Evolutionary conservation across 2,888 invertebrate species (phyloP).

Genomic region (Tortricodes alternella): DNA sequence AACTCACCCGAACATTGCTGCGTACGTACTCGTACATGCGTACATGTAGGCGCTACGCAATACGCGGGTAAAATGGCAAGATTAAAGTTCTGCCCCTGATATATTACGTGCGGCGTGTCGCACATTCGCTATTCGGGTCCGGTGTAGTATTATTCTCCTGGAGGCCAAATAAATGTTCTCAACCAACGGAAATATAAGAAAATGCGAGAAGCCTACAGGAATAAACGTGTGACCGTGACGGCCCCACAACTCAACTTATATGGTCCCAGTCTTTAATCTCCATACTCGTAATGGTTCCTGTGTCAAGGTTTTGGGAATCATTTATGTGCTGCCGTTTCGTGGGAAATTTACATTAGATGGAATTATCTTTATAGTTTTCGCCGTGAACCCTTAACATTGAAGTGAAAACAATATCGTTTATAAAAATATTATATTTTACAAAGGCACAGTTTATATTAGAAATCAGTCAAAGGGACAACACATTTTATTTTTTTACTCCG

Average conservation of each 20-base stretch:
- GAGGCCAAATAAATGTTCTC: slow-evolving; percentile 59
- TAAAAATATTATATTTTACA: too few relatives aligned
- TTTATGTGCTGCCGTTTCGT: not conserved
- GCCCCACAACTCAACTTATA: slow-evolving; percentile 18
- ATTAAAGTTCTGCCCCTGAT: slow-evolving; percentile 44
- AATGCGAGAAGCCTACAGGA: slow-evolving; percentile 46
- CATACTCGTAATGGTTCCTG: slow-evolving; percentile 15
- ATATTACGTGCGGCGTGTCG: slow-evolving; percentile 62
- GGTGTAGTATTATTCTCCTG: slow-evolving; percentile 54
- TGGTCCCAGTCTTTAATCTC: slow-evolving; percentile 22
- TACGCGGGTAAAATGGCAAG: slow-evolving; percentile 26
- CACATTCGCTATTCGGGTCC: slow-evolving; percentile 56
- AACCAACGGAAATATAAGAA: slow-evolving; percentile 59
- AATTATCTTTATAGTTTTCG: not conserved
- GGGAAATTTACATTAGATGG: not conserved
- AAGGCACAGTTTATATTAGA: too few relatives aligned
- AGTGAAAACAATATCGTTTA: too few relatives aligned
- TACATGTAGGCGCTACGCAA: slow-evolving; percentile 18
- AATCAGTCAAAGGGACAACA: too few relatives aligned
- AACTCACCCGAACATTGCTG: slow-evolving; percentile 7
- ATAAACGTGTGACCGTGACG: slow-evolving; percentile 35
- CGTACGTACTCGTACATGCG: not conserved
- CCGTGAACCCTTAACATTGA: too few relatives aligned
- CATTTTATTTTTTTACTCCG: too few relatives aligned
- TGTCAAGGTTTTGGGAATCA: slow-evolving; percentile 1